Base-by-base conservation (phyloP, 2,797 vertebrate species). In the Centroberyx gerrardi region DNA sequence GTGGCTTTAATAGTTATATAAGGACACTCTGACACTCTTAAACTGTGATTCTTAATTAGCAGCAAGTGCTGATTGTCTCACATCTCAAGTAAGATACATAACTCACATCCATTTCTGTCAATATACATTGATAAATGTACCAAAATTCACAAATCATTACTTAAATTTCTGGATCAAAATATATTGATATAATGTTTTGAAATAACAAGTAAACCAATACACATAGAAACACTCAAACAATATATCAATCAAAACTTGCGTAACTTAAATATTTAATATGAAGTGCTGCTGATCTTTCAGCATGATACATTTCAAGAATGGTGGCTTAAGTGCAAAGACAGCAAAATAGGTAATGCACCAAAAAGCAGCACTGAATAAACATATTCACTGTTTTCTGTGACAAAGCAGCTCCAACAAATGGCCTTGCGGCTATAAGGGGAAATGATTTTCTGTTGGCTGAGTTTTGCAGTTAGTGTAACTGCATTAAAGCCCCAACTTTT, bases 211-310 rank as follows among this genome's bases (percentile, higher is more conserved):
- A 88, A 92, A 91, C 79, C 83, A 84, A 80, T 80, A 78, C 87
- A 91, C 88, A 89, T 88, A 92, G 78, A 88, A 91, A 90, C 87
- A 86, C 90, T 80, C 88, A 80, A 91, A 90, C 90, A 92, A 59
- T 51, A 38, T 88, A 74, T 83, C 90, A 93, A 91, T 90, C 85
- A 88, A 90, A 92, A 90, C 78, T 14, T 53, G 80, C 88, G 80
- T 75, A 84, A 83, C 65, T 85, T 65, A 86, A 78, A 87, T 76
- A 77, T 74, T 85, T 86, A 58, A 75, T 84, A 82, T 79, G 87
- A 90, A 90, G 80, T 86, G 81, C 59, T 61, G 83, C 82, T 85
- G 80, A 85, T 77, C 12, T 76, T 69, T 88, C 84, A 90, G 87
- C 83, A 68, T 56, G 76, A 84, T 76, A 87, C 78, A 78, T 85